Evolutionary conservation across 1,140 invertebrate genomes (phyloP).

Genomic region (Macrocentrus cingulum): DNA sequence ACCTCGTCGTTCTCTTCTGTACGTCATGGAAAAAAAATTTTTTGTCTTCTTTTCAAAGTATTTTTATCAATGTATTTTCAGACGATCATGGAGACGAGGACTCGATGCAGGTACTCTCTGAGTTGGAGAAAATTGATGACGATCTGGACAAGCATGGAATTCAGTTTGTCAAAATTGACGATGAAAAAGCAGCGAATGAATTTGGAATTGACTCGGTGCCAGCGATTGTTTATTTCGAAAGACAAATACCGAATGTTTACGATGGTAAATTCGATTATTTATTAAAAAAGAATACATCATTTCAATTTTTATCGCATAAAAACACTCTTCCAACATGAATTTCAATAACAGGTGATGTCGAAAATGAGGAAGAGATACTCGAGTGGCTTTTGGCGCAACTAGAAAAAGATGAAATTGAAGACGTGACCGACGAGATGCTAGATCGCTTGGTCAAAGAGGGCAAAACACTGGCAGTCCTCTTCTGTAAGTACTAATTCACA

Average conservation of each 20-base stretch:
- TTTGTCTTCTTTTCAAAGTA: slow-evolving; percentile 1
- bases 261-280: slow-evolving; percentile 65
- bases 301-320: background rate
- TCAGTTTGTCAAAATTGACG: slow-evolving; percentile 92
- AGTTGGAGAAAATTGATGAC: slow-evolving; percentile 91
- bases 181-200: slow-evolving; percentile 76
- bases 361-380: slow-evolving; percentile 88
- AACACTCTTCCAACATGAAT: slow-evolving; percentile 19
- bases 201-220: slow-evolving; percentile 86
- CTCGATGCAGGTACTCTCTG: slow-evolving; percentile 78
- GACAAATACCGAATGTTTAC: slow-evolving; percentile 88
- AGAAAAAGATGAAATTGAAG: slow-evolving; percentile 92
- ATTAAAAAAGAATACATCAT: slow-evolving; percentile 14
- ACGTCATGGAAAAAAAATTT: slow-evolving; percentile 62
- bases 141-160: slow-evolving; percentile 90
- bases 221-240: slow-evolving; percentile 90
- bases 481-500: slow-evolving; percentile 72
- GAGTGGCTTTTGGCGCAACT: slow-evolving; percentile 85
- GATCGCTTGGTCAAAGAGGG: slow-evolving; percentile 86
- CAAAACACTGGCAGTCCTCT: slow-evolving; percentile 86
- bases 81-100: slow-evolving; percentile 84
- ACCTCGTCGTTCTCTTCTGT: slow-evolving; percentile 92
- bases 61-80: slow-evolving; percentile 48
- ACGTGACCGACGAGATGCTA: slow-evolving; percentile 92
- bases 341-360: slow-evolving; percentile 71